A percentile compares a stretch with the other conserved stretches of the same genome.
Conservation (phyloP, 2,113 vertebrate species). For the Enhydra lutris region DNA sequence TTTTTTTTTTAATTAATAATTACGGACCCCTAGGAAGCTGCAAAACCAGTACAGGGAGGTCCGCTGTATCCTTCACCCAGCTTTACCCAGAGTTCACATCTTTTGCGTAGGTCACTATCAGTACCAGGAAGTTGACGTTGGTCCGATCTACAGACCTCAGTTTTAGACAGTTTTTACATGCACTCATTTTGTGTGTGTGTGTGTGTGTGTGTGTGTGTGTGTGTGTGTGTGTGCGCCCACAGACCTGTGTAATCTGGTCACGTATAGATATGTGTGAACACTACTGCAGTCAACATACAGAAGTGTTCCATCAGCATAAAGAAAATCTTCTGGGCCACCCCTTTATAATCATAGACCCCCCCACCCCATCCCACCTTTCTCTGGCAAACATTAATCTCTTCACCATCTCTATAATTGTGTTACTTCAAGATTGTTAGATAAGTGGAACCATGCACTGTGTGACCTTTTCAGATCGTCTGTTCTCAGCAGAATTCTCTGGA, state of each 20-base stretch:
- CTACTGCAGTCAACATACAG: not conserved
- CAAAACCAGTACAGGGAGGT: not conserved
- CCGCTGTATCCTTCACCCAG: not conserved
- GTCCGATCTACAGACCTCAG: not conserved
- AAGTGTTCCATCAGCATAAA: not conserved
- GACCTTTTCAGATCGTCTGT: not conserved
- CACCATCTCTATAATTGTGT: not conserved
- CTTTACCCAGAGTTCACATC: not conserved
- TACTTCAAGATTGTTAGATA: not conserved
- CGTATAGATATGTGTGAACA: not conserved
- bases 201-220: not conserved
- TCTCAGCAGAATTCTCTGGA: not conserved
- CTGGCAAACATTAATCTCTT: not conserved
- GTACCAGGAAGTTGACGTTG: not conserved
- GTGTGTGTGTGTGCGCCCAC: not conserved
- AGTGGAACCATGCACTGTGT: not conserved
- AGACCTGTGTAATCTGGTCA: not conserved
- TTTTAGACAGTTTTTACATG: not conserved
- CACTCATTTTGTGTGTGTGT: not conserved
- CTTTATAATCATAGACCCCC: not conserved
- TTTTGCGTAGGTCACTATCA: not conserved
- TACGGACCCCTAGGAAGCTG: constrained; percentile 17
- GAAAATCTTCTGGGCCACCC: not conserved
- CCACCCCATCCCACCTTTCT: not conserved
- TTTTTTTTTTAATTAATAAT: not conserved